A percentile compares a stretch with the other conserved stretches of the same genome.
Evolutionary conservation across 2,113 vertebrate species (phyloP).

Genomic region (Cromileptes altivelis): DNA sequence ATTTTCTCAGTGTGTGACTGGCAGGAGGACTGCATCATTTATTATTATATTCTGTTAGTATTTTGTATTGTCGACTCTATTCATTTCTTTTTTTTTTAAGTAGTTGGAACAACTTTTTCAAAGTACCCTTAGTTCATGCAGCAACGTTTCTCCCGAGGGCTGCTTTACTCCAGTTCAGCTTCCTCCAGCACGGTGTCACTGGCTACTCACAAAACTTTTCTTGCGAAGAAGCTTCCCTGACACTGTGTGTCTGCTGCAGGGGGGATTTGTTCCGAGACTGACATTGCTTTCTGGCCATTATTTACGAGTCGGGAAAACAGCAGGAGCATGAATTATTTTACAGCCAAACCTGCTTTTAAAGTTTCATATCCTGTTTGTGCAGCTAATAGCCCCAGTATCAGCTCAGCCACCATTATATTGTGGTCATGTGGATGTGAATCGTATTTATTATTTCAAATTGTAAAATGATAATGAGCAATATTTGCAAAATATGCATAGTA

Average conservation of each 20-base stretch:
- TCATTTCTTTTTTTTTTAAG: neutral
- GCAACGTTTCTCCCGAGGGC: neutral
- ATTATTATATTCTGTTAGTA: neutral
- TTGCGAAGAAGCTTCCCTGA: neutral
- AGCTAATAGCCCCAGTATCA: neutral
- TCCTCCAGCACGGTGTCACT: neutral
- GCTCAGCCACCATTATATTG: too few species aligned
- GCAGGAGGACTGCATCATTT: neutral
- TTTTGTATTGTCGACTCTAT: neutral
- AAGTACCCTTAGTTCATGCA: too few species aligned
- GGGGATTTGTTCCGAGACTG: slow-evolving; percentile 8
- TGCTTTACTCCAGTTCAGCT: neutral
- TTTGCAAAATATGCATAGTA: neutral
- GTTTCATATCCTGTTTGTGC: neutral
- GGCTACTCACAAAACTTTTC: neutral
- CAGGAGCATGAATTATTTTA: slow-evolving; percentile 12
- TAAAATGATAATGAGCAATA: neutral
- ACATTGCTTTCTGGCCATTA: neutral
- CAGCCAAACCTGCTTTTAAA: neutral
- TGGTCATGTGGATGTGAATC: neutral
- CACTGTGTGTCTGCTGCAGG: neutral
- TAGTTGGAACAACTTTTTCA: neutral
- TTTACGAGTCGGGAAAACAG: slow-evolving; percentile 20
- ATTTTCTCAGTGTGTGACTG: slow-evolving; percentile 11
- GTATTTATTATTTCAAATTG: neutral